phyloP scores from a whole-genome alignment of 35 echinoderm and acorn worm species.

The Acanthaster planci region DNA sequence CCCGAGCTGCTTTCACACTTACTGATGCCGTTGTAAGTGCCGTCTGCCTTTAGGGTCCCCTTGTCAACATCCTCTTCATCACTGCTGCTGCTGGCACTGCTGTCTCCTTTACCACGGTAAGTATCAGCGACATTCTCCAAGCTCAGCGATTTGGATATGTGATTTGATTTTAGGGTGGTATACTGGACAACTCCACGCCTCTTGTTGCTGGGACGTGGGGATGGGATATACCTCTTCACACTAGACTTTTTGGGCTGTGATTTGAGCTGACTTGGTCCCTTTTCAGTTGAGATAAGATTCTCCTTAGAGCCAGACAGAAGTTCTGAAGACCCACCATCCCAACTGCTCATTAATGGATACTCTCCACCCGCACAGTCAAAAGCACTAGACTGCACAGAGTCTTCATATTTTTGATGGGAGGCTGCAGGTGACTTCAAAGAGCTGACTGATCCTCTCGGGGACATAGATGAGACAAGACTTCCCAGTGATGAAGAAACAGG shows the following conservation, averaged over 20 bases:
- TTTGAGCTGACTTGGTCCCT: too few relatives aligned
- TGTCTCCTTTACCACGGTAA: not conserved
- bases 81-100: not conserved
- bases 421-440: not conserved
- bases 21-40: not conserved
- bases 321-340: too few relatives aligned
- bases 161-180: not conserved
- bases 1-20: not conserved
- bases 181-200: not conserved
- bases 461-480: not conserved
- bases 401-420: not conserved
- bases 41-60: conserved; percentile 8
- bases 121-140: not conserved
- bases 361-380: not conserved
- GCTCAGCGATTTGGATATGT: not conserved
- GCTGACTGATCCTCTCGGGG: not conserved
- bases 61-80: not conserved
- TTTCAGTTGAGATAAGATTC: too few relatives aligned
- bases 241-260: too few relatives aligned
- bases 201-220: not conserved
- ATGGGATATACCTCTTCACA: too few relatives aligned
- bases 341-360: not conserved
- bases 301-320: too few relatives aligned
- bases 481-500: not conserved
- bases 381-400: not conserved